Conservation (phyloP, 1,140 invertebrate species). For the Saccostrea echinata region DNA sequence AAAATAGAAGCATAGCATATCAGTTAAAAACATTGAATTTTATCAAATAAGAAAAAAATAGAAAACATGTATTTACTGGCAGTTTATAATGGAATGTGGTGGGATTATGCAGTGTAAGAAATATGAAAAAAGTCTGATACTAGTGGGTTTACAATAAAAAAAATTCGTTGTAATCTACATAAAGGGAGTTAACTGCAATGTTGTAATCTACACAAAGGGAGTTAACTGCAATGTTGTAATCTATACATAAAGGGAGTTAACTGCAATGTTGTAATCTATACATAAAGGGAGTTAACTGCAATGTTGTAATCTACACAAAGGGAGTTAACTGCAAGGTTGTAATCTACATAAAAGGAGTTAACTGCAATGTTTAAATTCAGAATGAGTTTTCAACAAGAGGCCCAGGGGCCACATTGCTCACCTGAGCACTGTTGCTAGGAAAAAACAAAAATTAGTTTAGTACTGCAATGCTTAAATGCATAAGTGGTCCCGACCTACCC, state of each 20-base stretch:
- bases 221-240: too few relatives aligned
- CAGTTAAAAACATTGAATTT: not conserved
- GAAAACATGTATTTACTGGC: not conserved
- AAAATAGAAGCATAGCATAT: not conserved
- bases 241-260: too few relatives aligned
- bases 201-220: too few relatives aligned
- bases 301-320: too few relatives aligned
- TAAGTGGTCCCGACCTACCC: too few relatives aligned
- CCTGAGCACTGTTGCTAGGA: too few relatives aligned
- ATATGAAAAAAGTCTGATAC: not conserved
- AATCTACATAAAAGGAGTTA: too few relatives aligned
- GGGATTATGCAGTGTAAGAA: not conserved
- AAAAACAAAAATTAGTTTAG: too few relatives aligned
- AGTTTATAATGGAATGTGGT: not conserved
- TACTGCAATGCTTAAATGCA: too few relatives aligned
- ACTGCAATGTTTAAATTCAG: not conserved
- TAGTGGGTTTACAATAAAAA: not conserved
- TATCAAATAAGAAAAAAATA: not conserved
- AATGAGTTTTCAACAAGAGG: not conserved
- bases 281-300: not conserved
- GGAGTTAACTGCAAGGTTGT: too few relatives aligned
- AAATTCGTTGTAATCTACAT: not conserved
- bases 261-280: too few relatives aligned
- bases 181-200: not conserved
- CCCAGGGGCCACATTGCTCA: too few relatives aligned